These are phyloP conservation scores for Mellilla xanthometata DNA, from an alignment of 2,888 invertebrate species.

Conservation along the genomic window DNA sequence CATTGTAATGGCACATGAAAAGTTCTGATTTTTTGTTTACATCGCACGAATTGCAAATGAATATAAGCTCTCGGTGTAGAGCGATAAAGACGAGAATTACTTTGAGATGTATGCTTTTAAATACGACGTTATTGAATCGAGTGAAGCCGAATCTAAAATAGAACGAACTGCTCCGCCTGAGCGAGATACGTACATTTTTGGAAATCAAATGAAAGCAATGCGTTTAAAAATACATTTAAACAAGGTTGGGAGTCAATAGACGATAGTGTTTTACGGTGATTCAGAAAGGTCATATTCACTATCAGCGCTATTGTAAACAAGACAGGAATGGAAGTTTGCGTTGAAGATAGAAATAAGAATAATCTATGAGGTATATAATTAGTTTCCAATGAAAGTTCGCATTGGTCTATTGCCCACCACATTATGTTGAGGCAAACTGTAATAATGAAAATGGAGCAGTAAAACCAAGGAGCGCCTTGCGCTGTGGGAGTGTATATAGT, in stretches of 20 bases:
- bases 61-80: constrained; percentile 37
- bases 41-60: constrained; percentile 32
- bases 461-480: constrained; percentile 12
- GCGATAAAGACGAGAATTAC: constrained; percentile 54
- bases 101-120: constrained; percentile 42
- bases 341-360: neutral
- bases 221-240: constrained; percentile 63
- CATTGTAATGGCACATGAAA: constrained; percentile 37
- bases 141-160: constrained; percentile 64
- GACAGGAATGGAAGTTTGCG: neutral
- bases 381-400: neutral
- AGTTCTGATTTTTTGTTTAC: constrained; percentile 38
- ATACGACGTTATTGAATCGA: constrained; percentile 62
- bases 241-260: constrained; percentile 66
- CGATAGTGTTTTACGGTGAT: constrained; percentile 36
- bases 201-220: constrained; percentile 75
- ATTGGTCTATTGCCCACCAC: neutral
- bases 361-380: neutral
- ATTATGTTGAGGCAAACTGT: neutral
- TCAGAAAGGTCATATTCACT: constrained; percentile 52
- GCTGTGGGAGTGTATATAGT: constrained; percentile 3
- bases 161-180: constrained; percentile 62
- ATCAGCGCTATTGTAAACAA: constrained; percentile 1
- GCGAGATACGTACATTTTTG: constrained; percentile 78
- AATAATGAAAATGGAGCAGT: constrained; percentile 5